A percentile compares a stretch with the other conserved stretches of the same genome.
These are phyloP conservation scores for Casuarius casuarius DNA, from an alignment of 2,113 vertebrate genomes.

Conservation along the genomic window DNA sequence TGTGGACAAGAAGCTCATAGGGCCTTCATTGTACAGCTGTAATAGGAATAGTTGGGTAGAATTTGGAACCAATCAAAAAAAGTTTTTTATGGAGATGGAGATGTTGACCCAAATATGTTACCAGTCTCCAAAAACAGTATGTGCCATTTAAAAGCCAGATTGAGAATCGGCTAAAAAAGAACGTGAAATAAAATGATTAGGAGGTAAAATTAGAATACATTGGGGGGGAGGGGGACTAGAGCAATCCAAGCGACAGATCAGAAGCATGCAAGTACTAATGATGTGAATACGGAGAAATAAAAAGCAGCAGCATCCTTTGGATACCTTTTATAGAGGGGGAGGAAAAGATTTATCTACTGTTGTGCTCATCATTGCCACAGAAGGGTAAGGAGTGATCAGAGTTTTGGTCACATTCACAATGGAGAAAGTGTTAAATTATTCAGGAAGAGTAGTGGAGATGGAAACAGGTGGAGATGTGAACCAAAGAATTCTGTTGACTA, in stretches of 20 bases:
- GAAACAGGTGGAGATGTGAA: background rate
- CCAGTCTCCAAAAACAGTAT: background rate
- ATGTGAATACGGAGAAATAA: background rate
- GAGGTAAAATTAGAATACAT: background rate
- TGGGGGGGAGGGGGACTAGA: background rate
- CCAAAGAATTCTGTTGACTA: background rate
- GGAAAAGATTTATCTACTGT: background rate
- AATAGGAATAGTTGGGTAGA: background rate
- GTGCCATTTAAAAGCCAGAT: background rate
- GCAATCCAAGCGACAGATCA: background rate
- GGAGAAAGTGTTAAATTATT: background rate
- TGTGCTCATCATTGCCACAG: background rate
- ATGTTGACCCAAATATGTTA: background rate
- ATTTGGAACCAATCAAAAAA: background rate
- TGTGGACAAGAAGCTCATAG: fast-evolving
- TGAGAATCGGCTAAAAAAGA: background rate
- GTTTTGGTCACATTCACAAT: background rate
- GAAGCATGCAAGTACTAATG: background rate
- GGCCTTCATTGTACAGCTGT: background rate
- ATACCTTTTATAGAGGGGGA: background rate
- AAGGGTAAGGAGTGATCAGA: background rate
- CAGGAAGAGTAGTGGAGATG: background rate
- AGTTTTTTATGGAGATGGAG: background rate
- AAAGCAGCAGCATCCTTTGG: background rate
- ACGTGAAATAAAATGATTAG: background rate